Conservation (phyloP, 2,113 vertebrate genomes). For the Mustela nigripes region DNA sequence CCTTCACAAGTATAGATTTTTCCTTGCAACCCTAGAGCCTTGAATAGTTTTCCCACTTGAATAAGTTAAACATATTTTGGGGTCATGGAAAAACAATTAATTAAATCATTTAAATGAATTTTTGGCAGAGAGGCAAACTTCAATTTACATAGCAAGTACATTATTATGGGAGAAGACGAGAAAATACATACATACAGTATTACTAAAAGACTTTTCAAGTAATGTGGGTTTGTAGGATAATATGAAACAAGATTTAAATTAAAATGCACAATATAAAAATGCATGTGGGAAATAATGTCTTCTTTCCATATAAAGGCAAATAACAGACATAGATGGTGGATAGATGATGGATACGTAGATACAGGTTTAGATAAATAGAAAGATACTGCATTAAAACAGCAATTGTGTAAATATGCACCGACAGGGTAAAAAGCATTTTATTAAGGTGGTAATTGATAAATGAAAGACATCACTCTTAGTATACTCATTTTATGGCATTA, state of each 20-base stretch:
- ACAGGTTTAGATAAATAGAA: background rate
- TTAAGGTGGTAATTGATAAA: background rate
- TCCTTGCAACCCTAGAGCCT: background rate
- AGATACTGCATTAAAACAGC: background rate
- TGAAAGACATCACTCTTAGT: background rate
- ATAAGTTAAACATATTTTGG: slow-evolving; percentile 16
- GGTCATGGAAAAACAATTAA: slow-evolving; percentile 13
- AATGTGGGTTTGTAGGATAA: background rate
- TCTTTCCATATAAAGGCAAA: background rate
- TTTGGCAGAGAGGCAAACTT: background rate
- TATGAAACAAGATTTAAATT: slow-evolving; percentile 9
- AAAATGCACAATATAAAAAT: background rate
- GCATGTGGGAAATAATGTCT: background rate
- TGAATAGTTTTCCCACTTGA: slow-evolving; percentile 39
- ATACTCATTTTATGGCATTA: background rate
- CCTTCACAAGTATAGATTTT: background rate
- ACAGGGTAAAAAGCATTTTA: background rate
- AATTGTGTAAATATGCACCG: background rate
- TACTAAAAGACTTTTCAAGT: background rate
- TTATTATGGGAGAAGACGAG: background rate
- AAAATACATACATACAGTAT: background rate
- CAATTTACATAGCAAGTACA: background rate
- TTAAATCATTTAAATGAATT: background rate
- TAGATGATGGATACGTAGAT: background rate
- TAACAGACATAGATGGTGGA: background rate